Conservation (phyloP, 2,888 invertebrate genomes). For the Acanthopleura granulata region DNA sequence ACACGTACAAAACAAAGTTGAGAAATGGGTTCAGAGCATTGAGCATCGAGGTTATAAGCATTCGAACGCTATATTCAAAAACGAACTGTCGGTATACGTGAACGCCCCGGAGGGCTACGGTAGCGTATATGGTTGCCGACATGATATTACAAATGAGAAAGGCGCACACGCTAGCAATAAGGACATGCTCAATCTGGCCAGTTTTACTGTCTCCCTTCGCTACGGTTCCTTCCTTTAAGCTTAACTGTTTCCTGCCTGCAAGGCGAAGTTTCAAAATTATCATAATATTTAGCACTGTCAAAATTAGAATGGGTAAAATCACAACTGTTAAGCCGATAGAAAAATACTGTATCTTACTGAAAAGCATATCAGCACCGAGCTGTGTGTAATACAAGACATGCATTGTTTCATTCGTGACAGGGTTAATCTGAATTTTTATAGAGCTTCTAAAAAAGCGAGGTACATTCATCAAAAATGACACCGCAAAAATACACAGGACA, state of each 20-base stretch:
- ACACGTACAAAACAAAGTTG: neutral
- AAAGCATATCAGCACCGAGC: neutral
- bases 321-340: neutral
- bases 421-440: neutral
- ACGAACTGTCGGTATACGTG: neutral
- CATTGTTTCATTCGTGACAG: neutral
- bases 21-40: neutral
- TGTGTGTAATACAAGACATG: neutral
- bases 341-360: neutral
- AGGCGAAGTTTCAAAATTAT: neutral
- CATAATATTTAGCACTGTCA: neutral
- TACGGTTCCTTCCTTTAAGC: neutral
- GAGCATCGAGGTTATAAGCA: neutral
- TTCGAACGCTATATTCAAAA: neutral
- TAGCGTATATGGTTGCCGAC: neutral
- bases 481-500: neutral
- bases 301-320: neutral
- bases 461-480: neutral
- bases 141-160: neutral
- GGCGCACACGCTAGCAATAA: neutral
- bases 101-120: neutral
- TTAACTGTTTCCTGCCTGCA: neutral
- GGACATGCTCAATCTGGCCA: neutral
- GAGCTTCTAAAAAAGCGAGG: neutral
- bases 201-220: neutral